Conservation (phyloP, 2,888 invertebrate species). For the Apoderus coryli region DNA sequence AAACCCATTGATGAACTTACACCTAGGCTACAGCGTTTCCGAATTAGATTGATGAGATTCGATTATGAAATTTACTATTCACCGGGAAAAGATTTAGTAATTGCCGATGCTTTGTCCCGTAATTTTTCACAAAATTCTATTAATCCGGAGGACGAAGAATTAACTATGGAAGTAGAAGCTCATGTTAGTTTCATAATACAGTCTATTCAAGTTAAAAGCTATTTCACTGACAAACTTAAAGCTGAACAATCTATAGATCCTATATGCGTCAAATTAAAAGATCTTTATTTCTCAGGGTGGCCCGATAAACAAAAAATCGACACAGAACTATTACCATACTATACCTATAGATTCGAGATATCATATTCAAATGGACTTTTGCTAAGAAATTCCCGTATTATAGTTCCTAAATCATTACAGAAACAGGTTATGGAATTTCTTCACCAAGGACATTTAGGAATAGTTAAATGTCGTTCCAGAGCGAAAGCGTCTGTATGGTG, state of each 20-base stretch:
- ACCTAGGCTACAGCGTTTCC: slow-evolving; percentile 16
- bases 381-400: slow-evolving; percentile 5
- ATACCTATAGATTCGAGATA: slow-evolving; percentile 10
- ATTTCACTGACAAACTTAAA: no score
- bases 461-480: slow-evolving; percentile 15
- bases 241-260: no score
- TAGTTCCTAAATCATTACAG: slow-evolving; percentile 8
- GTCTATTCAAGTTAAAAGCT: no score
- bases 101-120: slow-evolving; percentile 17
- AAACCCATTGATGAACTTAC: slow-evolving; percentile 23
- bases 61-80: slow-evolving; percentile 14
- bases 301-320: slow-evolving; percentile 7
- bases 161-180: no score
- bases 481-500: slow-evolving; percentile 16
- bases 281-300: slow-evolving; percentile 7
- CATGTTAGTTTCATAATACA: no score
- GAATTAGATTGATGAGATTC: slow-evolving; percentile 15
- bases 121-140: no score
- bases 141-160: no score
- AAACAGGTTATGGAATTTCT: slow-evolving; percentile 11
- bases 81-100: slow-evolving; percentile 17
- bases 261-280: no score
- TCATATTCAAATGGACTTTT: no score
- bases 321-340: slow-evolving; percentile 5
- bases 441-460: slow-evolving; percentile 13